Percentiles rank a stretch among this genome's conserved stretches.
phyloP scores from a whole-genome alignment of 2,888 invertebrate species.

The Clepsis dumicolana region DNA sequence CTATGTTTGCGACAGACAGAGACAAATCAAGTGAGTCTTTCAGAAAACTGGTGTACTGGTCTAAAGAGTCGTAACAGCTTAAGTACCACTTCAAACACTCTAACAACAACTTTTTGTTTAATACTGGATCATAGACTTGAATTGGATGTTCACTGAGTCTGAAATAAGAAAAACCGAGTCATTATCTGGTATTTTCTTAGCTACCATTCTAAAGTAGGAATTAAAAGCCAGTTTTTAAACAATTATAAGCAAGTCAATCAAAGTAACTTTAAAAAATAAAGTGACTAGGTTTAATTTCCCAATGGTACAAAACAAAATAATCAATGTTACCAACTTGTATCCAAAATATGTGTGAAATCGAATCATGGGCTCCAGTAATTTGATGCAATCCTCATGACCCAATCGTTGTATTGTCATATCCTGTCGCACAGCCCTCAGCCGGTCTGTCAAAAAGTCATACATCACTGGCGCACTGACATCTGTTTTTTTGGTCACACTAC shows the following conservation, averaged over 20 bases:
- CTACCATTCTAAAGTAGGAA: no score
- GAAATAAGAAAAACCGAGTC: conserved; percentile 52
- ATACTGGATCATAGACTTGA: conserved; percentile 88
- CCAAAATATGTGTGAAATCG: conserved; percentile 90
- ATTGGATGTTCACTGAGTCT: conserved; percentile 87
- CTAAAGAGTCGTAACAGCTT: conserved; percentile 83
- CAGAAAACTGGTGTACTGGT: conserved; percentile 49
- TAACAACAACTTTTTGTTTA: conserved; percentile 89
- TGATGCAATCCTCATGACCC: conserved; percentile 78
- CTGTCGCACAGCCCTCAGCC: conserved; percentile 91
- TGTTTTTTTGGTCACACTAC: conserved; percentile 64
- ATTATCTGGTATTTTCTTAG: not conserved
- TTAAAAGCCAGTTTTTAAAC: no score
- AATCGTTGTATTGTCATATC: conserved; percentile 92
- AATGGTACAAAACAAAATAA: not conserved
- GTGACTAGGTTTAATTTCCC: no score
- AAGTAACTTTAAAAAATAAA: no score
- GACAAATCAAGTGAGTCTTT: conserved; percentile 47
- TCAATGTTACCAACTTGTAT: conserved; percentile 86
- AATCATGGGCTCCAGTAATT: conserved; percentile 90
- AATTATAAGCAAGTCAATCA: no score
- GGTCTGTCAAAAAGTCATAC: conserved; percentile 92
- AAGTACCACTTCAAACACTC: conserved; percentile 91
- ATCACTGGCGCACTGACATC: conserved; percentile 72
- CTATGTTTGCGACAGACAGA: conserved; percentile 30